Evolutionary conservation across 2,888 invertebrate species (phyloP).

Genomic region (Horisme vitalbata): DNA sequence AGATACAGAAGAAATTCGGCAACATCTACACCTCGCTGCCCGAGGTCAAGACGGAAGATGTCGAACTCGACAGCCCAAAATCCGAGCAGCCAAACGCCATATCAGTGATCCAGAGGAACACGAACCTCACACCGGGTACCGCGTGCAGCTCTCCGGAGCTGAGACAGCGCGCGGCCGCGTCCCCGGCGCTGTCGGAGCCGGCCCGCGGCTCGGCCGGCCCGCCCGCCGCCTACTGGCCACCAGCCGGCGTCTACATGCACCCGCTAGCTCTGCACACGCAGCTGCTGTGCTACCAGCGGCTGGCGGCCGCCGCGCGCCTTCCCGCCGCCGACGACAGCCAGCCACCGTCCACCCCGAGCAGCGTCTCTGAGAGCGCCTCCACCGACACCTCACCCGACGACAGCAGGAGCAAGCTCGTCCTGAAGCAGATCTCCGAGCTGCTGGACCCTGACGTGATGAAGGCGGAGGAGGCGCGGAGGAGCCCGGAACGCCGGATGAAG

Average conservation of each 20-base stretch:
- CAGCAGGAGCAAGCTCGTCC: constrained; percentile 65
- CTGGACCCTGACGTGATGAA: constrained; percentile 73
- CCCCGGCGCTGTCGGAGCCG: constrained; percentile 68
- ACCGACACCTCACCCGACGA: constrained; percentile 66
- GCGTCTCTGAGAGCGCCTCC: constrained; percentile 51
- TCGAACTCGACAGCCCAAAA: constrained; percentile 76
- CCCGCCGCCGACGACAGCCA: constrained; percentile 78
- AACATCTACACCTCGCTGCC: constrained; percentile 83
- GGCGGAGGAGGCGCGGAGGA: constrained; percentile 58
- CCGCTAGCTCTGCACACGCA: constrained; percentile 89
- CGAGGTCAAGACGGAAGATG: constrained; percentile 84
- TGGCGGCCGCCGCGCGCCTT: constrained; percentile 85
- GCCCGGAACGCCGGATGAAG: constrained; percentile 73
- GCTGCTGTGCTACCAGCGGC: constrained; percentile 88
- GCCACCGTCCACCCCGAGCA: constrained; percentile 55
- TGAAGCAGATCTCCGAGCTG: constrained; percentile 75
- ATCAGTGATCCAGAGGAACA: constrained; percentile 74
- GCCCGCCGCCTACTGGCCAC: constrained; percentile 86
- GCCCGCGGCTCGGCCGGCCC: constrained; percentile 61
- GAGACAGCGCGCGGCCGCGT: constrained; percentile 53
- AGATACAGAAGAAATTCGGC: constrained; percentile 84
- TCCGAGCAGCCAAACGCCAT: constrained; percentile 70
- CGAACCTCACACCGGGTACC: constrained; percentile 59
- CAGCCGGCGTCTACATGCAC: constrained; percentile 87
- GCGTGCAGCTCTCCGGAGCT: constrained; percentile 74